Percentiles rank a stretch among this genome's conserved stretches.
phyloP scores from a whole-genome alignment of 2,113 vertebrate species.

The Acanthochromis polyacanthus region DNA sequence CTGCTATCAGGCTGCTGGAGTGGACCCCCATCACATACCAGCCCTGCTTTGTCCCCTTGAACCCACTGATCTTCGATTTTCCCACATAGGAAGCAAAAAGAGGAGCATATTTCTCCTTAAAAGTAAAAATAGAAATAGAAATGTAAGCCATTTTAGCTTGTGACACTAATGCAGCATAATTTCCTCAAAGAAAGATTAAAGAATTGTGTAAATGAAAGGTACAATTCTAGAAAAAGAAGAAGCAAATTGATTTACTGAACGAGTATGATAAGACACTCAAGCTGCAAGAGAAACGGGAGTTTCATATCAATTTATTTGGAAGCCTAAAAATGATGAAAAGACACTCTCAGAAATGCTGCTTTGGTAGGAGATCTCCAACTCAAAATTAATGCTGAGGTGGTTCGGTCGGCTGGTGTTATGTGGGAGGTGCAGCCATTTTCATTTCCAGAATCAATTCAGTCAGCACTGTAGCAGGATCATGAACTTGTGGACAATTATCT shows the following conservation, averaged over 20 bases:
- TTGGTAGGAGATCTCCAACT: slow-evolving; percentile 14
- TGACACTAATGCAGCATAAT: slow-evolving; percentile 1
- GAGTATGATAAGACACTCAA: no score
- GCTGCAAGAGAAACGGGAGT: slow-evolving; percentile 16
- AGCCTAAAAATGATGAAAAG: neutral
- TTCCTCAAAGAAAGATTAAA: neutral
- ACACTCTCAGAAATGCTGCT: slow-evolving; percentile 18
- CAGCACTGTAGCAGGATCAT: slow-evolving; percentile 52
- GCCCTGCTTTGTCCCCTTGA: slow-evolving; percentile 33
- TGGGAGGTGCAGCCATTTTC: slow-evolving; percentile 44
- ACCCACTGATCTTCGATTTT: neutral
- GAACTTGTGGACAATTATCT: slow-evolving; percentile 72
- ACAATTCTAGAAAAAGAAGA: no score
- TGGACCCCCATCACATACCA: slow-evolving; percentile 53
- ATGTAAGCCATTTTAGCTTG: neutral
- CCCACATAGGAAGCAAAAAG: neutral
- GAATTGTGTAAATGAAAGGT: no score
- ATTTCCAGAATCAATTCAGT: slow-evolving; percentile 59
- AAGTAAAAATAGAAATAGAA: slow-evolving; percentile 2
- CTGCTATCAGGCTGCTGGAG: slow-evolving; percentile 64
- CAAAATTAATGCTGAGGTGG: slow-evolving; percentile 22
- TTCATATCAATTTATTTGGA: slow-evolving; percentile 12
- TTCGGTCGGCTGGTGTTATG: slow-evolving; percentile 25
- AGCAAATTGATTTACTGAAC: no score
- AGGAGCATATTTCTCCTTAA: neutral